Evolutionary conservation across 2,888 invertebrate species (phyloP), one percentile per base, ranked within the genome.

Genomic region (Trilocha varians): DNA sequence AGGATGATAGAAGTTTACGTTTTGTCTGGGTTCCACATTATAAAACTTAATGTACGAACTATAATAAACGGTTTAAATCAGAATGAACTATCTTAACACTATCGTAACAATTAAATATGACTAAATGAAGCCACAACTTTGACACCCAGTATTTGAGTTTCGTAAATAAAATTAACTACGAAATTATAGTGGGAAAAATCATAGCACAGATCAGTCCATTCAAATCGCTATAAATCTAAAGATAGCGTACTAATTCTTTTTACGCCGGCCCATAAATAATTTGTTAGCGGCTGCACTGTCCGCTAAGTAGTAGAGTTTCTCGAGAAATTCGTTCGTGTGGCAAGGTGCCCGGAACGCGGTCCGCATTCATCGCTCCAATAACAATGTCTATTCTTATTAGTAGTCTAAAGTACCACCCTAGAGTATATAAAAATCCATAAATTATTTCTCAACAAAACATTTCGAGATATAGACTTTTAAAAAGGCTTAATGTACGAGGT

Each of bases 291-390:
- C 37, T 49, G 34, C 41, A 43, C 41, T 40, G 35, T 39, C 39
- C 39, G 38, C 38, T 41, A 38, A 43, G 41, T 47, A 46, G 44
- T 46, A 44, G 47, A n/a, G 46, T 49, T 48, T 46, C 49, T 50
- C 43, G 42, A 43, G 51, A 52, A 59, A 55, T 57, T 55, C 48
- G 54, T 70, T 72, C 78, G 71, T 77, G 78, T 78, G 78, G 78
- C 78, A 78, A 62, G 49, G 48, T 75, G 78, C 78, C 78, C 76
- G 65, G 64, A 62, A 63, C 57, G 63, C 53, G 53, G 49, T 53
- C 40, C 38, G 45, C 34, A 62, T 72, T 65, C 57, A 47, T 36
- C 54, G 50, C 58, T 54, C 53, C 58, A 62, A 59, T 61, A 61
- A 52, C 55, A 58, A 55, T 40, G 36, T 46, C 43, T 55, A 48